Base-by-base conservation (phyloP, 2,888 invertebrate genomes). In the Prenolepis imparis region DNA sequence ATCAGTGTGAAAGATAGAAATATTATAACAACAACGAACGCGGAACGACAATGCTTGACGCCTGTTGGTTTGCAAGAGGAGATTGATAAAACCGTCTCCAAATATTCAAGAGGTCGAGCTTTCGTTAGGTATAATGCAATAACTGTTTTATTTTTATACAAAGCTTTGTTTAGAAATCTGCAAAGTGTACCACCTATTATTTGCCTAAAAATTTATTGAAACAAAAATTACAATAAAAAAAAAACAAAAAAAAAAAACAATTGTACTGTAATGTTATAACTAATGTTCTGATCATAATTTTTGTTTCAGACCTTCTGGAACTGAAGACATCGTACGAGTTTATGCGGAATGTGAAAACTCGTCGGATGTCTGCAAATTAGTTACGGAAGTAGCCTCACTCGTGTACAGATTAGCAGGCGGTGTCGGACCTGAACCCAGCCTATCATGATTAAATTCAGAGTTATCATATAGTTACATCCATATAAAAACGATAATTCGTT, bases 291-390 rank as follows among this genome's bases (percentile, higher is more conserved):
- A 68, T 78, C 18, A 44, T 48, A 1, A 80, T 21, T 75, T 74
- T 75, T 55, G 67, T 73, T 86, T 44, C 41, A 90, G 90, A n/a
- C 97, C 99, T 0, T 99, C 99, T 0, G 99, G 99, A 11, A 99
- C 99, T 0, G 99, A 99, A 95, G 99, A 99, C 94, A 96, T 99
- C 15, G 98, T 99, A 1, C 96, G 99, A 86, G 97, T 99, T 0
- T 99, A 99, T 95, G 98, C 99, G 0, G 99, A 99, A 95, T 98
- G 98, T 2, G 96, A 97, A 36, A 97, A 97, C 5, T 96, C 96
- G 92, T 95, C 61, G 95, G 96, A 96, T 87, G 97, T 97, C 0
- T 97, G 97, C 73, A 95, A 95, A 90, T 95, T 99, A 84, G 98
- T 97, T 0, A 95, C 96, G 3, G 97, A 98, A 94, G 97, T 99